These are phyloP conservation scores for Megastigmus dorsalis DNA, from an alignment of 2,888 invertebrate genomes.

Conservation along the genomic window DNA sequence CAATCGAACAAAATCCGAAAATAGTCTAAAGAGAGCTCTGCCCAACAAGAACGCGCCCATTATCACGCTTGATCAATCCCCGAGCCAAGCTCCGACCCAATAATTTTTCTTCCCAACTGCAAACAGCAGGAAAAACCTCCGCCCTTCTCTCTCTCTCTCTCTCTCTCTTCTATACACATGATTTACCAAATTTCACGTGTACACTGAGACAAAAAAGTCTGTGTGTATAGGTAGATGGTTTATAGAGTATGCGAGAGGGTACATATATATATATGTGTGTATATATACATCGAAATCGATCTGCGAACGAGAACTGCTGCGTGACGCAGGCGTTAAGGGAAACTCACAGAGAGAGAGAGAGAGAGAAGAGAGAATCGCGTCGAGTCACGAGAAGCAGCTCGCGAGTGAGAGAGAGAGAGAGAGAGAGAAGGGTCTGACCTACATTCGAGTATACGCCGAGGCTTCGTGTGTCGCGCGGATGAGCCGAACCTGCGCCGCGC, in stretches of 20 bases:
- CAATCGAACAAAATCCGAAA: conserved; percentile 24
- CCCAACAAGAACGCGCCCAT: not conserved
- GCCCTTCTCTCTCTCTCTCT: no score
- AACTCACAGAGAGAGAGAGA: conserved; percentile 37
- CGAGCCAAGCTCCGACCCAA: not conserved
- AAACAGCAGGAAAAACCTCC: no score
- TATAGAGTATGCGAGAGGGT: no score
- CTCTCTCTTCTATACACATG: no score
- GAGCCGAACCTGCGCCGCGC: conserved; percentile 43
- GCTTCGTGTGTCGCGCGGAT: conserved; percentile 37
- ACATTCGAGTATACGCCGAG: conserved; percentile 44
- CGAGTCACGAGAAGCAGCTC: conserved; percentile 40
- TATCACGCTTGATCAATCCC: conserved; percentile 19
- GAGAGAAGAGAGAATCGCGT: conserved; percentile 45
- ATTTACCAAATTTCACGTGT: not conserved
- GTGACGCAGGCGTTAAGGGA: conserved; percentile 44
- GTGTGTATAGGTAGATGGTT: no score
- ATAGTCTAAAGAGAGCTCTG: not conserved
- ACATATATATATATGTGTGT: no score
- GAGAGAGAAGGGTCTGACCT: conserved; percentile 53
- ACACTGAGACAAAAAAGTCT: no score
- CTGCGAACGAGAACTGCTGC: conserved; percentile 28
- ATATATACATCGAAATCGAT: conserved; percentile 42
- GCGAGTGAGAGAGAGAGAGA: conserved; percentile 27
- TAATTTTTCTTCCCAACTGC: not conserved